These are phyloP conservation scores for Galago senegalensis DNA, from an alignment of 2,797 vertebrate genomes.

Conservation along the genomic window DNA sequence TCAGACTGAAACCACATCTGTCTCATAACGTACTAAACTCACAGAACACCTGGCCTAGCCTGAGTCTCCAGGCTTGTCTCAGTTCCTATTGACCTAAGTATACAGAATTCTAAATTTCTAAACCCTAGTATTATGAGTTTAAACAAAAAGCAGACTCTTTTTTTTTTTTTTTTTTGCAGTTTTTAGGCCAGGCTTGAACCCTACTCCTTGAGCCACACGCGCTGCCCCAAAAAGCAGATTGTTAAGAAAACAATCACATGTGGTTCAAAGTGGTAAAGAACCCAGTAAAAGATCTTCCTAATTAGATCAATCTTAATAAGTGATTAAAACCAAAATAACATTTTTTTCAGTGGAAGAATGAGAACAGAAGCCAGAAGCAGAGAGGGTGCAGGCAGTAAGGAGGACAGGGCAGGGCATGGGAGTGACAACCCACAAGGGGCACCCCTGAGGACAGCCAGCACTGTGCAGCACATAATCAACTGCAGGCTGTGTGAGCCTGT, in stretches of 20 bases:
- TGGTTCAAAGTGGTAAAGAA: not conserved
- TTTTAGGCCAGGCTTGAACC: too few relatives aligned
- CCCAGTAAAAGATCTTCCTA: not conserved
- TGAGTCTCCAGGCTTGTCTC: constrained; percentile 16
- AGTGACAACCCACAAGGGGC: not conserved
- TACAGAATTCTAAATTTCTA: constrained; percentile 28
- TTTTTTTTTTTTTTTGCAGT: too few relatives aligned
- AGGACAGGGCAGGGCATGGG: not conserved
- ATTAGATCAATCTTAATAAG: not conserved
- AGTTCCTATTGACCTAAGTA: not conserved
- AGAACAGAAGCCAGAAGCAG: not conserved
- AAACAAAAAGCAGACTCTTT: not conserved
- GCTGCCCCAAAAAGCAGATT: not conserved
- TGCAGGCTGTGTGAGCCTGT: not conserved
- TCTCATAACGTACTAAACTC: not conserved
- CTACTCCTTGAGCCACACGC: too few relatives aligned
- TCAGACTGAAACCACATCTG: not conserved
- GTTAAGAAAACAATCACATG: not conserved
- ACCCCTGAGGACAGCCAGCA: not conserved
- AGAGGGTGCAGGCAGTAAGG: not conserved
- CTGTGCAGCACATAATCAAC: not conserved
- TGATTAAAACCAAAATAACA: constrained; percentile 50
- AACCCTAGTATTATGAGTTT: not conserved
- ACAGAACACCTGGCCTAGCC: not conserved
- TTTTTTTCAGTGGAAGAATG: not conserved